A percentile compares a stretch with the other conserved stretches of the same genome.
phyloP scores from a whole-genome alignment of 2,113 vertebrate genomes.

The Seriola aureovittata region DNA sequence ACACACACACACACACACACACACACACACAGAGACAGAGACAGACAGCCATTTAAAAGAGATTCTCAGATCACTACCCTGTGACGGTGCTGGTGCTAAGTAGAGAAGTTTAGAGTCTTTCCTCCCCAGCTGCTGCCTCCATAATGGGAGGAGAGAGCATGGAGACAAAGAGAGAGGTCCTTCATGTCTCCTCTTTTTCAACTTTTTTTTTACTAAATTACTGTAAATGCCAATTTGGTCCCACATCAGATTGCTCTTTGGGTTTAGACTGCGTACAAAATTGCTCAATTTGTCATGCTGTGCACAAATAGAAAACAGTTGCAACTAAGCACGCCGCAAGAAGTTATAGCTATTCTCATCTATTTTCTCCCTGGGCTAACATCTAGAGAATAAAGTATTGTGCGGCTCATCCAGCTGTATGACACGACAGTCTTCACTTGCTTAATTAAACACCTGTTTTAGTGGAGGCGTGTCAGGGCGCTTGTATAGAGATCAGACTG shows the following conservation, averaged over 20 bases:
- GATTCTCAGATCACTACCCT: constrained; percentile 90
- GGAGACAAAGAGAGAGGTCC: constrained; percentile 23
- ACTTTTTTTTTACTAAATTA: not conserved
- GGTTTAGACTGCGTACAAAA: constrained; percentile 24
- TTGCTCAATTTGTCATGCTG: constrained; percentile 35
- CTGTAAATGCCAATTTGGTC: constrained; percentile 26
- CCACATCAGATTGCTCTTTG: constrained; percentile 21
- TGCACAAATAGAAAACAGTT: constrained; percentile 26
- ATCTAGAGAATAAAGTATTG: not conserved
- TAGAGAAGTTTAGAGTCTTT: constrained; percentile 88
- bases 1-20: constrained; percentile 25
- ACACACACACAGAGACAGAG: constrained; percentile 20
- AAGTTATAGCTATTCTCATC: not conserved
- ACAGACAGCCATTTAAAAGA: constrained; percentile 49
- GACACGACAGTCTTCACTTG: not conserved
- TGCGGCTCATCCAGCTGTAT: not conserved
- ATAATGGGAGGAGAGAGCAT: constrained; percentile 65
- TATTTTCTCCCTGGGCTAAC: not conserved
- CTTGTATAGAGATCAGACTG: not conserved
- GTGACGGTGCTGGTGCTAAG: constrained; percentile 89
- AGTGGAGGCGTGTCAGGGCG: not conserved
- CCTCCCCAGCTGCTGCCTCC: constrained; percentile 90
- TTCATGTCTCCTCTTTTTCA: constrained; percentile 22
- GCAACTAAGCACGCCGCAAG: not conserved
- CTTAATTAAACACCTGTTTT: not conserved